Conservation (phyloP, 37 sponge, comb jelly and placozoan genomes). For the Diacarnus erythraeanus region DNA sequence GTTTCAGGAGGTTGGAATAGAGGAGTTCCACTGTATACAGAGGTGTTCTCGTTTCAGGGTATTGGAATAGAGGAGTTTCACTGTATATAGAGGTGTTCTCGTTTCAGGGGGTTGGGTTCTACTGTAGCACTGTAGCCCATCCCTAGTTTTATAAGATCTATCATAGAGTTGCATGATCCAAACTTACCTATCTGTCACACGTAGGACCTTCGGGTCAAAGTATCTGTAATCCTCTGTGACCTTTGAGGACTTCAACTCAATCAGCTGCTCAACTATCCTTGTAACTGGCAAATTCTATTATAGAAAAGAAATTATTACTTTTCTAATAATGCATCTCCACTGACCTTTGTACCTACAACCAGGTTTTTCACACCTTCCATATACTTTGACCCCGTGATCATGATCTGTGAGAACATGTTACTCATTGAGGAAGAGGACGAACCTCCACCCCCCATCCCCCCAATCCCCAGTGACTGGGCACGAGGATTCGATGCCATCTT, state of each 20-base stretch:
- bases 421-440: conserved; percentile 17
- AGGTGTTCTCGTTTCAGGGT: too few species aligned
- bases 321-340: not conserved
- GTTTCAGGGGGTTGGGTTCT: too few species aligned
- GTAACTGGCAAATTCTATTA: conserved; percentile 90
- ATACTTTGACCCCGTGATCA: conserved; percentile 80
- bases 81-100: too few species aligned
- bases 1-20: too few species aligned
- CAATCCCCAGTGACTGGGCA: conserved; percentile 18
- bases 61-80: too few species aligned
- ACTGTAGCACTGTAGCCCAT: too few species aligned
- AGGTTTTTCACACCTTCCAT: conserved; percentile 97
- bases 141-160: too few species aligned
- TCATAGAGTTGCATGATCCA: not conserved
- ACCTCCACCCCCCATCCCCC: conserved; percentile 3
- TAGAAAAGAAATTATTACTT: not conserved
- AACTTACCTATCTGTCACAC: conserved; percentile 69
- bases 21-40: too few species aligned
- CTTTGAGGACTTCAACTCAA: conserved; percentile 78
- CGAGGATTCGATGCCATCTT: conserved; percentile 58
- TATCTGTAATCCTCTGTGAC: conserved; percentile 89
- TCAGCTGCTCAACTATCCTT: conserved; percentile 85
- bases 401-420: conserved; percentile 71
- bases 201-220: conserved; percentile 89
- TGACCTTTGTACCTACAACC: conserved; percentile 80